phyloP scores from a whole-genome alignment of 2,797 vertebrate species.

The Heliangelus exortis region DNA sequence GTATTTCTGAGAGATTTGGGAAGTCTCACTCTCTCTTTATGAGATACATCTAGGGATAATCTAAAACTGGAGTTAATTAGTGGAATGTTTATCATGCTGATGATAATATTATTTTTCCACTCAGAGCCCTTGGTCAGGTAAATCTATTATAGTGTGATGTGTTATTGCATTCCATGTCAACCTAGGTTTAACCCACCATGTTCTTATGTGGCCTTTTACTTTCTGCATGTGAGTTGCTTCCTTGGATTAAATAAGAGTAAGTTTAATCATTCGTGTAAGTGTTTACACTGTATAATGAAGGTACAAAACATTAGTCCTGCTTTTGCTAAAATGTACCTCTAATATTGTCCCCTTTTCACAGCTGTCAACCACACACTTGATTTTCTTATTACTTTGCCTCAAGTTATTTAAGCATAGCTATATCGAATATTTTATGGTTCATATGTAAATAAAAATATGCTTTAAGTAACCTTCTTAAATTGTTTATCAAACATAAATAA shows the following conservation, averaged over 20 bases:
- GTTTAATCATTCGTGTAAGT: background rate
- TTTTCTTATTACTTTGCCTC: conserved; percentile 24
- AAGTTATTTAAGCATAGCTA: background rate
- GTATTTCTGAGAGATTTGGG: conserved; percentile 22
- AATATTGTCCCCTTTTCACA: background rate
- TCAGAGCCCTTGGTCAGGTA: background rate
- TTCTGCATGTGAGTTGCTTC: background rate
- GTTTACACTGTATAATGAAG: background rate
- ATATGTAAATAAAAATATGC: conserved; percentile 1
- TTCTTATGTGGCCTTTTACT: background rate
- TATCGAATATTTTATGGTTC: background rate
- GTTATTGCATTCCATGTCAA: background rate
- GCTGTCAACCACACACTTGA: background rate
- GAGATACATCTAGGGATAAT: conserved; percentile 33
- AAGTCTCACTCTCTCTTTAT: conserved; percentile 43
- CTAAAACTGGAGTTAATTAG: conserved; percentile 55
- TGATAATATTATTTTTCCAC: conserved; percentile 35
- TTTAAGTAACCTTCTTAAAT: background rate
- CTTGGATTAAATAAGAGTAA: background rate
- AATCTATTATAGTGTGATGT: conserved; percentile 3
- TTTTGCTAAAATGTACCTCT: conserved; percentile 7
- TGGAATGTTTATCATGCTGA: conserved; percentile 45
- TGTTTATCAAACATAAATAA: background rate
- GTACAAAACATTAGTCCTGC: background rate
- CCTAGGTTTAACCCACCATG: background rate